Conservation (phyloP, 1,140 invertebrate species). For the Caenorhabditis inopinata region DNA sequence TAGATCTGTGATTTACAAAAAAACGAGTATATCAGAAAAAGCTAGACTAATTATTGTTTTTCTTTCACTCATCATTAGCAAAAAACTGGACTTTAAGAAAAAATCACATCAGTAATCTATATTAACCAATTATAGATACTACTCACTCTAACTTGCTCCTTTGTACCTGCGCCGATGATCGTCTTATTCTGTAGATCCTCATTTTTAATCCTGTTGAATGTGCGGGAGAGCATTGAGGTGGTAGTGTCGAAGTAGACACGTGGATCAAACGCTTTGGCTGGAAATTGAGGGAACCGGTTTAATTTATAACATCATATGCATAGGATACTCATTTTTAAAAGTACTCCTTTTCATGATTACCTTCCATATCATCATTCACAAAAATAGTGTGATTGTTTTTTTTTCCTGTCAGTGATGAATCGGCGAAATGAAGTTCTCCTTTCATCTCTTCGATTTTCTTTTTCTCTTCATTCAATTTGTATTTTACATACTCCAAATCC, state of each 20-base stretch:
- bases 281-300: no score
- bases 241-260: slow-evolving; percentile 77
- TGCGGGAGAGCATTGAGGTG: slow-evolving; percentile 73
- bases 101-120: no score
- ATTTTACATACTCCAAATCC: slow-evolving; percentile 84
- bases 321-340: not conserved
- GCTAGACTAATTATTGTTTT: no score
- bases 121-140: no score
- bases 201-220: slow-evolving; percentile 74
- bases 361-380: slow-evolving; percentile 74
- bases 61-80: no score
- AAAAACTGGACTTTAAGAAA: no score
- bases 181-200: slow-evolving; percentile 71
- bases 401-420: slow-evolving; percentile 71
- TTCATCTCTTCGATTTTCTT: slow-evolving; percentile 85
- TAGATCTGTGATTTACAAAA: no score
- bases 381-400: slow-evolving; percentile 81
- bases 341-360: slow-evolving; percentile 62
- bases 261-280: slow-evolving; percentile 74
- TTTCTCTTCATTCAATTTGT: slow-evolving; percentile 80
- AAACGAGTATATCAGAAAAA: no score
- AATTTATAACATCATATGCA: no score
- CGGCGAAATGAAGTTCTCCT: slow-evolving; percentile 79
- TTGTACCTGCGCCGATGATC: slow-evolving; percentile 62
- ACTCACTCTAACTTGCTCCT: slow-evolving; percentile 54